Evolutionary conservation across 2,113 vertebrate species (phyloP), one percentile per base, ranked within the genome.

Genomic region (Oncorhynchus mykiss): DNA sequence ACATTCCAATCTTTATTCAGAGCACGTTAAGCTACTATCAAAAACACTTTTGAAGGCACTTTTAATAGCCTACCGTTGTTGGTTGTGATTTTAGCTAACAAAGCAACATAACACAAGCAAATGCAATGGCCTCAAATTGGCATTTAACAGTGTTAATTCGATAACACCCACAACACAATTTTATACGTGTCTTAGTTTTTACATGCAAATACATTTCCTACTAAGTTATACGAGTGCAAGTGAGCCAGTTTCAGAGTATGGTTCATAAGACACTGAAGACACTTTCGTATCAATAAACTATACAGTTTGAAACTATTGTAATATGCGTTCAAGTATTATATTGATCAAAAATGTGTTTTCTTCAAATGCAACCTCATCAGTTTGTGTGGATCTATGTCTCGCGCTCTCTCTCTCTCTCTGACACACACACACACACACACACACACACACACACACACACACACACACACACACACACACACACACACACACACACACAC

Each of bases 401-500:
- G 67, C 16, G 73, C 49, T 71, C 14, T 11, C 31, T 39, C 31
- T 16, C 22, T 39, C 18, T n/a, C 29, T 9, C 34, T n/a, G 7
- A 69, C 0, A n/a, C 25, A 54, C 5, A 54, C 25, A 27, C 14
- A 20, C 25, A 24, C 12, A 27, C 27, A 27, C 8, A 20, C 16
- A 22, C 71, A 72, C 16, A 24, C 25, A 60, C 11, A n/a, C 71
- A 13, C 29, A n/a, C 57, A 34, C 54, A 34, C 57, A 22, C 71
- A 13, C 27, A 22, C 11, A 34, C 57, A 39, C 20, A 62, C 72
- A 24, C 22, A 54, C 60, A 57, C 49, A 73, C 75, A 62, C 60
- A 12, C 71, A 39, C 24, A 54, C 13, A 76, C 71, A 80, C 12
- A 60, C 9, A n/a, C 57, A 34, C 54, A 34, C 57, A 22, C 71